These are phyloP conservation scores for Pocillopora meandrina DNA, from an alignment of 92 coral and sea anemone genomes.

Conservation along the genomic window DNA sequence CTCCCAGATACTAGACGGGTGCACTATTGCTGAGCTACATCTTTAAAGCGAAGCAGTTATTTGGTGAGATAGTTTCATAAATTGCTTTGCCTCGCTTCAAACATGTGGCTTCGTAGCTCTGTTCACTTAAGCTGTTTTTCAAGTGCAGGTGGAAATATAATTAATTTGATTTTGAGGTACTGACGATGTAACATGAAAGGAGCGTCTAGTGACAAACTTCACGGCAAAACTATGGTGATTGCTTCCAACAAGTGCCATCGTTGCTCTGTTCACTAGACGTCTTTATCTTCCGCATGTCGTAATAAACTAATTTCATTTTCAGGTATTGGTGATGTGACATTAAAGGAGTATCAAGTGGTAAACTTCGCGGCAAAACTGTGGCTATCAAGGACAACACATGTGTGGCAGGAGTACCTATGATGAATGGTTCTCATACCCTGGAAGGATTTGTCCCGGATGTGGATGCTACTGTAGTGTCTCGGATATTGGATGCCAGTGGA, in stretches of 20 bases:
- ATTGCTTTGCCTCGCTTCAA: too few species aligned
- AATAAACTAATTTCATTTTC: background rate
- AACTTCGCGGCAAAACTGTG: slow-evolving; percentile 54
- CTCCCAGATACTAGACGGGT: too few species aligned
- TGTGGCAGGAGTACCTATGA: slow-evolving; percentile 92
- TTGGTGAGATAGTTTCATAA: too few species aligned
- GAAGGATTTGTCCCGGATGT: slow-evolving; percentile 90
- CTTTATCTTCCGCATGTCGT: background rate
- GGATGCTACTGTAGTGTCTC: slow-evolving; percentile 82
- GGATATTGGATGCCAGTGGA: slow-evolving; percentile 85
- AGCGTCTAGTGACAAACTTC: slow-evolving; percentile 73
- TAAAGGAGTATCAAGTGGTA: slow-evolving; percentile 38
- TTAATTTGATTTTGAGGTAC: slow-evolving; percentile 55
- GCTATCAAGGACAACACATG: slow-evolving; percentile 82
- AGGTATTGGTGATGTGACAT: slow-evolving; percentile 51
- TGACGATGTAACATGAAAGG: slow-evolving; percentile 77
- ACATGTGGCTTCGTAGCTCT: background rate
- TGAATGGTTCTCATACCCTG: slow-evolving; percentile 75
- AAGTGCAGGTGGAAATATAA: background rate
- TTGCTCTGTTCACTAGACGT: background rate
- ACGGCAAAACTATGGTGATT: slow-evolving; percentile 31
- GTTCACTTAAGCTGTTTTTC: background rate
- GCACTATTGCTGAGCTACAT: too few species aligned
- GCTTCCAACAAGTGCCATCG: too few species aligned
- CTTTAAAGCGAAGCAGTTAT: too few species aligned